Percentiles rank a stretch among this genome's conserved stretches.
Evolutionary conservation across 2,888 invertebrate genomes (phyloP).

Genomic region (Pristionchus japonicus): DNA sequence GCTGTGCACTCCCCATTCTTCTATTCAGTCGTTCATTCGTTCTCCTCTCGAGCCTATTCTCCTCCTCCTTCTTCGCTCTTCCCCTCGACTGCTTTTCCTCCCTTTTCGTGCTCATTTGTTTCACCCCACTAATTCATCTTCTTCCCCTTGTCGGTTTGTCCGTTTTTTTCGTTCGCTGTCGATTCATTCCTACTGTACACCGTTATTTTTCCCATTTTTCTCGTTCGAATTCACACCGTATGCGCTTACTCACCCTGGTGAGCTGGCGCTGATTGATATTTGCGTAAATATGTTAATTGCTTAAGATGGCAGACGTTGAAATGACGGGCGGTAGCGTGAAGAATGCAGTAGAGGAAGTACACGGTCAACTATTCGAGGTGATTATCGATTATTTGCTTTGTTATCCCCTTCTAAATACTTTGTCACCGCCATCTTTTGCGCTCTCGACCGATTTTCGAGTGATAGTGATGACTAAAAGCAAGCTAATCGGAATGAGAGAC

Average conservation of each 20-base stretch:
- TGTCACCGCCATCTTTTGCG: background rate
- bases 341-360: conserved; percentile 73
- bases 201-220: conserved; percentile 42
- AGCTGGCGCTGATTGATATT: background rate
- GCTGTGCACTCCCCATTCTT: background rate
- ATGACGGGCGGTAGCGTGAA: conserved; percentile 53
- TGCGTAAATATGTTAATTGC: background rate
- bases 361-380: conserved; percentile 71
- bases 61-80: conserved; percentile 17
- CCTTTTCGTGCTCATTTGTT: conserved; percentile 27
- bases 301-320: conserved; percentile 58
- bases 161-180: background rate
- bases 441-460: background rate
- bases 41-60: background rate
- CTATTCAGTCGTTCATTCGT: background rate
- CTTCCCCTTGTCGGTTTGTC: background rate
- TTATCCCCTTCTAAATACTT: background rate
- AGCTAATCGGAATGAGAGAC: background rate
- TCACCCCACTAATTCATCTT: conserved; percentile 32
- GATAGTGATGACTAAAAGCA: conserved; percentile 16
- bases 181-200: background rate
- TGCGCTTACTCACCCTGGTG: background rate
- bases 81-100: background rate
- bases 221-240: conserved; percentile 30
- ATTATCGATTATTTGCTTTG: too few species aligned